Base-by-base conservation (phyloP, 1,140 invertebrate species). In the Vollenhovia emeryi region DNA sequence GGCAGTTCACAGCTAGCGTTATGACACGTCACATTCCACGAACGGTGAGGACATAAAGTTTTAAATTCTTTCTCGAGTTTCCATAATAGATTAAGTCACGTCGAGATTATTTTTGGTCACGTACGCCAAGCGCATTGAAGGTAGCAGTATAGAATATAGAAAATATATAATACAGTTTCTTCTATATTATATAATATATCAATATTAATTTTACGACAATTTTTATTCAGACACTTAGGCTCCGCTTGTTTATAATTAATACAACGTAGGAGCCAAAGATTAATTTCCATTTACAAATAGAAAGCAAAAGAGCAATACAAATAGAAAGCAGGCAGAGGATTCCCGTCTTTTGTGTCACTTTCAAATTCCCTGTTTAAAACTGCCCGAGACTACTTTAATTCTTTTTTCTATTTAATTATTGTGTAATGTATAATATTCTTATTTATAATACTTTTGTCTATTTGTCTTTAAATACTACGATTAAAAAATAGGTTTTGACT, bases 261-360 rank as follows among this genome's bases (percentile, higher is more conserved):
- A 40, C 7, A 75, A 40, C 9, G 8, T 43, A 60, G 57, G 1
- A 43, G 13, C 15, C 6, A 6, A 60, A 55, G 13, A 43, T 55
- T 30, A 71, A 57, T 55, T 57, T 80, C 15, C 55, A 15, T 43
- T 82, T 9, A 52, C 15, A 69, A 69, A 69, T 69, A 68, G 62
- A 68, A 79, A 79, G 62, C 69, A 27, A 3, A 18, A 52, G 18
- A 66, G 27, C 13, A 78, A 48, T 30, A 33, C 11, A 45, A 80
- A 80, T 80, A 82, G 78, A 82, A 82, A 82, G 50, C 33, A 55
- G 50, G n/a, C 3, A 9, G 11, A 69, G 18, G 24, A 69, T 62
- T 24, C 9, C 13, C n/a, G 11, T 27, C 52, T 43, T 40, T 57
- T 57, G 4, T 73, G 50, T 33, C 27, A 57, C 78, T 82, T 82